Evolutionary conservation across 1,140 invertebrate species (phyloP), one percentile per base, ranked within the genome.

Genomic region (Eciton burchellii): DNA sequence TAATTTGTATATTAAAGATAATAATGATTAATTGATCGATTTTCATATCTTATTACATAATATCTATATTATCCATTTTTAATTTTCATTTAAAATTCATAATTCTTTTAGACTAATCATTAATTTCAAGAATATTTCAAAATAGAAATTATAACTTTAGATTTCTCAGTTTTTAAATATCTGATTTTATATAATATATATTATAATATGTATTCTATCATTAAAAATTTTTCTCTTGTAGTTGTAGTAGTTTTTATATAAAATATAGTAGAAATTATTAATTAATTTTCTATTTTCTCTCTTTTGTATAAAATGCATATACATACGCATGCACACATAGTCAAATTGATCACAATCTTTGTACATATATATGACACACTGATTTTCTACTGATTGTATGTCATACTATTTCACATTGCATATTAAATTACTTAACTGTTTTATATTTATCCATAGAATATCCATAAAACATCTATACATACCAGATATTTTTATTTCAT

Each of bases 401-500:
- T 71, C 45, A 0, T 56, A 45, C 52, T 65, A 63, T 14, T 60
- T 49, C 59, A 19, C n/a, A n/a, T n/a, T n/a, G n/a, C 12, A 29
- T n/a, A 35, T 74, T 6, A 35, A 62, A 47, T 45, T 60, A 14
- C 12, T 41, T 29, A 29, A 57, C 26, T 59, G 26, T 57, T 72
- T 72, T 71, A 21, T 16, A 54, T 71, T 0, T 71, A 16, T 74
- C n/a, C n/a, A n/a, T n/a, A n/a, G n/a, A n/a, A 26, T 77, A 77
- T 26, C 41, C 24, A 16, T n/a, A n/a, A n/a, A n/a, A n/a, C n/a
- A n/a, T n/a, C n/a, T n/a, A n/a, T n/a, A n/a, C n/a, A 6, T 24
- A 54, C 47, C 54, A 47, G 47, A 60, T 70, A 72, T 24, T 43
- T 84, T 9, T 71, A 57, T 54, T 29, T 85, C 70, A 59, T 19